Conservation (phyloP, 2,888 invertebrate genomes). For the Phragmatobia fuliginosa region DNA sequence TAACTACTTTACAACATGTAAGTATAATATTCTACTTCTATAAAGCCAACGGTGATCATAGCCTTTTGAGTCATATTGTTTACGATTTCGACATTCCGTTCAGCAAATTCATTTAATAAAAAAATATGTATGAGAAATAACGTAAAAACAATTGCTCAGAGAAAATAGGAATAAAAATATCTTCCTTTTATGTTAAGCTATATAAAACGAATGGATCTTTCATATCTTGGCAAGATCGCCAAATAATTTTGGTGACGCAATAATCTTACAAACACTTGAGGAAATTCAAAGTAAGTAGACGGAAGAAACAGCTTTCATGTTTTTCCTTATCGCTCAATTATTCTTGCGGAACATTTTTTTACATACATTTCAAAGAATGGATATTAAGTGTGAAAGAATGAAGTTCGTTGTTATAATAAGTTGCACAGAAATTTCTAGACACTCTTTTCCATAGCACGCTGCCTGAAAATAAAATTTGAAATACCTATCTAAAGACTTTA, state of each 20-base stretch:
- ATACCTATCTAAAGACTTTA: background rate
- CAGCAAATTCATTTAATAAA: background rate
- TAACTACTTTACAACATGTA: too few species aligned
- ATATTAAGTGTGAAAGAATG: background rate
- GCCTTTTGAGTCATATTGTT: background rate
- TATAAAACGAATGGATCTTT: slow-evolving; percentile 2
- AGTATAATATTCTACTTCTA: background rate
- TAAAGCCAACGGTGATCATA: background rate
- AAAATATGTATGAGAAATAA: background rate
- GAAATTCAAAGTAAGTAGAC: background rate
- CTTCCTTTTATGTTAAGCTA: background rate
- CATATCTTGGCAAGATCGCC: background rate
- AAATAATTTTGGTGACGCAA: slow-evolving; percentile 9
- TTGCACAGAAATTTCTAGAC: background rate
- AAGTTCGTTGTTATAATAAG: background rate
- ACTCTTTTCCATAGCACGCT: too few species aligned
- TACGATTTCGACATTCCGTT: background rate
- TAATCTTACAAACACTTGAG: slow-evolving; percentile 7
- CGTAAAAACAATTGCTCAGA: background rate
- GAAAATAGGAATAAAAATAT: background rate
- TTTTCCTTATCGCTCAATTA: slow-evolving; percentile 5
- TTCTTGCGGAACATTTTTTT: background rate
- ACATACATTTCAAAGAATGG: background rate
- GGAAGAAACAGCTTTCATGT: background rate
- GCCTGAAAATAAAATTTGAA: too few species aligned